These are phyloP conservation scores for Acheta domesticus DNA, from an alignment of 2,888 invertebrate species.

Conservation along the genomic window DNA sequence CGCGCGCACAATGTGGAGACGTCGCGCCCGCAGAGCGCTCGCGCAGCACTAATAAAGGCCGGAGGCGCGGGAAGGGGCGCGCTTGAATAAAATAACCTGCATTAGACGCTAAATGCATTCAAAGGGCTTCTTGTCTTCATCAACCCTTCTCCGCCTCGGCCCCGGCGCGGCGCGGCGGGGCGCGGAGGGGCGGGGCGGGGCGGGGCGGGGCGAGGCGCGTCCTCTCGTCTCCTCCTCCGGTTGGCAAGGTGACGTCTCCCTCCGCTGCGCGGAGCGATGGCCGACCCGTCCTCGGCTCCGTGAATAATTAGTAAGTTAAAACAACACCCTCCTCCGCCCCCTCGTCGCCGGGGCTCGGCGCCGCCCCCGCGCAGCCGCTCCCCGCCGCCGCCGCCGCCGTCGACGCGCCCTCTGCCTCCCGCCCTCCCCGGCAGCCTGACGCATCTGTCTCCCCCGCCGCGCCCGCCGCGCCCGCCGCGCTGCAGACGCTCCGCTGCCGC, in stretches of 20 bases:
- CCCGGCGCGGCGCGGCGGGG: too few relatives aligned
- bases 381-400: constrained; percentile 19
- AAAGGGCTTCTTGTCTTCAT: constrained; percentile 28
- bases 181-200: too few relatives aligned
- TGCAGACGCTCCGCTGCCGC: background rate
- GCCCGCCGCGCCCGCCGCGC: background rate
- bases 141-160: background rate
- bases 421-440: constrained; percentile 19
- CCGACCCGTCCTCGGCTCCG: constrained; percentile 28
- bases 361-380: constrained; percentile 12
- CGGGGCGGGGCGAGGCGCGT: background rate
- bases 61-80: background rate
- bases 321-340: constrained; percentile 30
- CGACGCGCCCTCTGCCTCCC: too few relatives aligned
- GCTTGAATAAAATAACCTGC: constrained; percentile 21
- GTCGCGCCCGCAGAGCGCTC: background rate
- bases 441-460: background rate
- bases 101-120: constrained; percentile 26
- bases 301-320: constrained; percentile 35
- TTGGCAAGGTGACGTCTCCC: constrained; percentile 24
- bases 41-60: constrained; percentile 4
- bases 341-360: background rate
- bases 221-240: background rate
- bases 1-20: background rate
- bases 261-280: constrained; percentile 4